Conservation (phyloP, 1,140 invertebrate species). For the Dendrolimus kikuchii region DNA sequence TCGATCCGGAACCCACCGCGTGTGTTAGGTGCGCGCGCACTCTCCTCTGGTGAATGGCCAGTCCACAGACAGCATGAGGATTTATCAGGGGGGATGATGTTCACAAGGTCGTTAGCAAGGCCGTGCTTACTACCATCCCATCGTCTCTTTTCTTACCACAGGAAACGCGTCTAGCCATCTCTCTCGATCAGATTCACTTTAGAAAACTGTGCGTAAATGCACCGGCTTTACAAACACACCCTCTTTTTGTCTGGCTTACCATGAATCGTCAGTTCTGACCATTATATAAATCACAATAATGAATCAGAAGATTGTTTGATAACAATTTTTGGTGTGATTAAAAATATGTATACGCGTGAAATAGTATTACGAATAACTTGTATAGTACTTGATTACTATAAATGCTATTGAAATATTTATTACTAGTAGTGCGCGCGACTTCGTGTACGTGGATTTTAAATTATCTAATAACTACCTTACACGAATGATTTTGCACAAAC, state of each 20-base stretch:
- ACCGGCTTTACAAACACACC: constrained; percentile 28
- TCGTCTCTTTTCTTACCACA: constrained; percentile 32
- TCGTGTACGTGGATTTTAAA: too few species aligned
- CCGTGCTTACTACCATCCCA: constrained; percentile 43
- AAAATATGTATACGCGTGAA: background rate
- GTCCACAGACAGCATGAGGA: constrained; percentile 35
- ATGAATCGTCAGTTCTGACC: constrained; percentile 7
- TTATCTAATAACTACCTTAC: too few species aligned
- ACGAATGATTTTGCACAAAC: too few species aligned
- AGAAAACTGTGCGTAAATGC: constrained; percentile 42
- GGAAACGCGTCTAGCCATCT: constrained; percentile 16
- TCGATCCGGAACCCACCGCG: constrained; percentile 46
- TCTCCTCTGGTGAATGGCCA: constrained; percentile 47
- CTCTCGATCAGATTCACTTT: constrained; percentile 47
- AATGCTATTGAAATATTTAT: too few species aligned
- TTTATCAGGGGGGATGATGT: constrained; percentile 30
- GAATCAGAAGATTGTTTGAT: constrained; percentile 1
- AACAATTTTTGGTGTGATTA: constrained; percentile 1
- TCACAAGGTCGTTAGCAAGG: constrained; percentile 52
- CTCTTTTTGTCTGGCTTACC: constrained; percentile 14
- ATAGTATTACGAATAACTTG: too few species aligned
- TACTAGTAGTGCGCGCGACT: too few species aligned
- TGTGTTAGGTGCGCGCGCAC: constrained; percentile 53
- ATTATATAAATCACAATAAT: background rate
- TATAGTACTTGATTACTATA: too few species aligned